Percentiles rank a stretch among this genome's conserved stretches.
Conservation (phyloP, 1,140 invertebrate species). For the Cyphomyrmex costatus region DNA sequence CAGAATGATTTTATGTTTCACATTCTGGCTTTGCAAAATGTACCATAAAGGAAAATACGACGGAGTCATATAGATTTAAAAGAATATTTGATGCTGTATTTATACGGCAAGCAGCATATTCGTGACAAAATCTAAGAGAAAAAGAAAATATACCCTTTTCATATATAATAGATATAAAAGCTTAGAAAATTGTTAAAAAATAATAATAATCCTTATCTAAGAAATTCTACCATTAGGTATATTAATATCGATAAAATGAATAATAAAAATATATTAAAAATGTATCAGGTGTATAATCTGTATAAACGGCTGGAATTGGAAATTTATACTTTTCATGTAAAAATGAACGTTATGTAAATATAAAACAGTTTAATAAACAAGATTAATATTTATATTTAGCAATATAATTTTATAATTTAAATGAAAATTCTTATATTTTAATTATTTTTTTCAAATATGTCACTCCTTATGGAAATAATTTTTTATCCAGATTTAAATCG, state of each 20-base stretch:
- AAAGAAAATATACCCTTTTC: neutral
- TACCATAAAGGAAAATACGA: slow-evolving; percentile 13
- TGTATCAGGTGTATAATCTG: no score
- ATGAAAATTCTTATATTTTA: no score
- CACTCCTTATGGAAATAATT: no score
- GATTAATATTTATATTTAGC: no score
- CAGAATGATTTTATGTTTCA: slow-evolving; percentile 18
- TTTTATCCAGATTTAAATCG: no score
- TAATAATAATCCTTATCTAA: neutral
- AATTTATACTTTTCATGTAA: no score
- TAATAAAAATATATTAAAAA: neutral
- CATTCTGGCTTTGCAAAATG: neutral
- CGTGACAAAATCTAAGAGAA: neutral
- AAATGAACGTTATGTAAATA: no score
- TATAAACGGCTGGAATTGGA: no score
- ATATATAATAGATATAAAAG: neutral
- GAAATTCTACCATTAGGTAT: neutral
- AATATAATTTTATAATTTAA: no score
- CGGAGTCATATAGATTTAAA: neutral
- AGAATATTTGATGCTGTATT: slow-evolving; percentile 24
- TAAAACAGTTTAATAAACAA: no score
- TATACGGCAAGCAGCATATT: neutral
- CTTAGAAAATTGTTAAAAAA: neutral
- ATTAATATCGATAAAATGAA: neutral
- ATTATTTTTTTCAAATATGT: no score